A percentile compares a stretch with the other conserved stretches of the same genome.
phyloP scores from a whole-genome alignment of 2,797 vertebrate genomes.

The Hoplostethus mediterraneus region DNA sequence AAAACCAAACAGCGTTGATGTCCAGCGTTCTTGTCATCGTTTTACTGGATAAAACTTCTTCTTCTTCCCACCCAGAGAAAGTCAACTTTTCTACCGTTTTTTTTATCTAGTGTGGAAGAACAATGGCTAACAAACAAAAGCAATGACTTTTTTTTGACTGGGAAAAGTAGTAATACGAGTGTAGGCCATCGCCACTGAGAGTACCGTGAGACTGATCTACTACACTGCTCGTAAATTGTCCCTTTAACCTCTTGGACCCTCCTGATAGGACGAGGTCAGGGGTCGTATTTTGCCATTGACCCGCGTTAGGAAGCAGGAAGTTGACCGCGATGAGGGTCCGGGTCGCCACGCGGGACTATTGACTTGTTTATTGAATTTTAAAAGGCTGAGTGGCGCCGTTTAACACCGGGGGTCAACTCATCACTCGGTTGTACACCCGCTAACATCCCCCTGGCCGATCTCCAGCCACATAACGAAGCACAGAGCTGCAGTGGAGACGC shows the following conservation, averaged over 20 bases:
- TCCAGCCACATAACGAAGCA: slow-evolving; percentile 9
- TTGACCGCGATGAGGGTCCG: slow-evolving; percentile 67
- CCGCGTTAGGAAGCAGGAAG: slow-evolving; percentile 67
- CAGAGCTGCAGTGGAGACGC: neutral
- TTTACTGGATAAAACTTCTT: too few relatives aligned
- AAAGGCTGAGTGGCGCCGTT: slow-evolving; percentile 80
- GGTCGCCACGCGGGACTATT: slow-evolving; percentile 56
- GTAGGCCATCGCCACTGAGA: too few relatives aligned
- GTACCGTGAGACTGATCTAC: too few relatives aligned
- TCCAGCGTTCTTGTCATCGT: too few relatives aligned
- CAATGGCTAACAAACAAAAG: too few relatives aligned
- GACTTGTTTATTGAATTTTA: slow-evolving; percentile 78
- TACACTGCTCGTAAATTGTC: neutral
- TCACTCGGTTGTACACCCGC: slow-evolving; percentile 71
- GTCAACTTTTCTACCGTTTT: too few relatives aligned
- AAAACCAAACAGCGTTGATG: too few relatives aligned
- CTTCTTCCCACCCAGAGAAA: too few relatives aligned
- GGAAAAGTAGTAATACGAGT: too few relatives aligned
- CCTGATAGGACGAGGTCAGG: slow-evolving; percentile 26
- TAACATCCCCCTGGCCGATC: slow-evolving; percentile 62
- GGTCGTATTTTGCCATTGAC: slow-evolving; percentile 59
- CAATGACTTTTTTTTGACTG: too few relatives aligned
- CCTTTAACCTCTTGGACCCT: neutral
- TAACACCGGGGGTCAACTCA: slow-evolving; percentile 73
- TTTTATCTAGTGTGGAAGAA: too few relatives aligned